Evolutionary conservation across 2,113 vertebrate species (phyloP).

Genomic region (Jacana jacana): DNA sequence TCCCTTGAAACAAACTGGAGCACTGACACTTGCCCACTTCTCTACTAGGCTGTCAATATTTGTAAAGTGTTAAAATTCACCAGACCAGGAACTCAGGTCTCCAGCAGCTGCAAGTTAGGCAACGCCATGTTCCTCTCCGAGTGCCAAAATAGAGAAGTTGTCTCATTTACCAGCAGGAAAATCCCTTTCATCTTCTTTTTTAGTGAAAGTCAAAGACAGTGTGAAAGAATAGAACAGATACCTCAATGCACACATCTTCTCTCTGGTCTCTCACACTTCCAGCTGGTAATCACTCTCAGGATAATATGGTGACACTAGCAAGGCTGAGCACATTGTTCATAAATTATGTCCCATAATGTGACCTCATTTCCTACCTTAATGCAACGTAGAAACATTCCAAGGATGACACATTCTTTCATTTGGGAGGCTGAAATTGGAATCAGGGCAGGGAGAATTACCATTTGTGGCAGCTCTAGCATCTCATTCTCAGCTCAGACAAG

Average conservation of each 20-base stretch:
- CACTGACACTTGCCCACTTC: neutral
- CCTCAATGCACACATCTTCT: neutral
- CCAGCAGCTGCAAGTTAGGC: neutral
- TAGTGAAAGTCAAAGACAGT: neutral
- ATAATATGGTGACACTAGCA: neutral
- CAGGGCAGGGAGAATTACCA: neutral
- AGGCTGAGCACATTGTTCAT: neutral
- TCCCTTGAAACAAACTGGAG: neutral
- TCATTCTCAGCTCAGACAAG: neutral
- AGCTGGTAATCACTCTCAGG: neutral
- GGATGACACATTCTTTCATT: neutral
- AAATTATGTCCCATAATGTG: neutral
- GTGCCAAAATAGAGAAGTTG: neutral
- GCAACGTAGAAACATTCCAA: neutral
- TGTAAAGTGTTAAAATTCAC: conserved; percentile 32
- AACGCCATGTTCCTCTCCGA: neutral
- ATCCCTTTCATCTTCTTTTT: neutral
- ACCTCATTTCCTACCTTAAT: neutral
- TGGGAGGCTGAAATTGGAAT: neutral
- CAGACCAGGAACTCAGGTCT: conserved; percentile 14
- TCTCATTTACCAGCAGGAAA: neutral
- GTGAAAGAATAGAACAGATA: neutral
- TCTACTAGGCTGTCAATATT: neutral
- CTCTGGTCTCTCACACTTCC: neutral
- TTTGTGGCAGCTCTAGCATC: neutral